Base-by-base conservation (phyloP, 2,113 vertebrate genomes). In the Chaenogobius annularis region DNA sequence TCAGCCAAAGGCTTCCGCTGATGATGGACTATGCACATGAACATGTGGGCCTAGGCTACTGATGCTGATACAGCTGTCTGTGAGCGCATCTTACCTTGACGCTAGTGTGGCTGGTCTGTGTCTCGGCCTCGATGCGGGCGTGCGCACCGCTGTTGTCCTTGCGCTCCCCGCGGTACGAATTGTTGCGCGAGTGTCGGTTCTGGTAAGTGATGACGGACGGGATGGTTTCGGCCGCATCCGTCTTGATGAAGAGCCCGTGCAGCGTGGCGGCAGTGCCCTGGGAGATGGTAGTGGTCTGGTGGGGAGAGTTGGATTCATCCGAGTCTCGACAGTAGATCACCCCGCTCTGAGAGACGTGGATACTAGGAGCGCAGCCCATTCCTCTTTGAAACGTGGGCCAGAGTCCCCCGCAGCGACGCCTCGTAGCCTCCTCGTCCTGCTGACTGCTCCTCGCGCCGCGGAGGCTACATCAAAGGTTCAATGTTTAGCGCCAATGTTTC, bases 321-420 rank as follows among this genome's bases (percentile, higher is more conserved):
- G 97, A 98, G 94, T 97, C 96, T 64, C 96, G 94, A 93, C 97
- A 98, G 94, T 98, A 98, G 89, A 98, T 96, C 91, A 98, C 96
- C 75, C 97, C 96, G 95, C 96, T 98, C 92, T 98, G 97, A 83
- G 96, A 98, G 92, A 98, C 96, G 91, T 98, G 96, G 92, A 98
- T 97, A 83, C 97, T 98, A 89, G 97, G 96, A 88, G 96, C 96
- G 92, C 96, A 98, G 94, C 96, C 96, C 97, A 98, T 98, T 67
- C 94, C 95, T 93, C 90, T 77, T 75, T 89, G 75, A 35, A 75
- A 69, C 79, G 85, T 89, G 79, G 77, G 70, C 68, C 87, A 40
- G 78, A 83, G 66, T 86, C 82, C 81, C 15, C 81, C 79, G 78
- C 78, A 44, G 66, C 72, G 69, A 70, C 72, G 1, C 73, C 72